These are phyloP conservation scores for Stomatorhinus walkeri DNA, from an alignment of 2,797 vertebrate genomes.

Conservation along the genomic window DNA sequence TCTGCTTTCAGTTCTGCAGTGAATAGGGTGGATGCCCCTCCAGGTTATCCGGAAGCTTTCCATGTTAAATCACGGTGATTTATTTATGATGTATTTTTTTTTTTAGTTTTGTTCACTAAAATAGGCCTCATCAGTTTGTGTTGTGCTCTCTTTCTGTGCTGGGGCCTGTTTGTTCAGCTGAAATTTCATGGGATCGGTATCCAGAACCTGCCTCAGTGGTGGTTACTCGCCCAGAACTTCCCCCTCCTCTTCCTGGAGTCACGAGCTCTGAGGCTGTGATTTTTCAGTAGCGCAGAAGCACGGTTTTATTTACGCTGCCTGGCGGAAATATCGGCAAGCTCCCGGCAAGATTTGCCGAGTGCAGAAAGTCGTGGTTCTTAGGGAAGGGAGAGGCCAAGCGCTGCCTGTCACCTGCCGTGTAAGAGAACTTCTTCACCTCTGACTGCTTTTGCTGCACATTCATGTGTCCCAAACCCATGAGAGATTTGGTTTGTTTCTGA, in stretches of 20 bases:
- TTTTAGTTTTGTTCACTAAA: slow-evolving; percentile 1
- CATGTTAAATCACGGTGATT: not conserved
- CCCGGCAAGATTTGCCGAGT: not conserved
- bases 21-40: not conserved
- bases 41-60: not conserved
- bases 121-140: not conserved
- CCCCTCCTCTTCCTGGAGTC: not conserved
- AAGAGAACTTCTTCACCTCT: not conserved
- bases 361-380: not conserved
- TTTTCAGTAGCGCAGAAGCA: not conserved
- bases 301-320: not conserved
- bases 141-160: not conserved
- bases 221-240: not conserved
- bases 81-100: not conserved
- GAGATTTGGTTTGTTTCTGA: not conserved
- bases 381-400: not conserved
- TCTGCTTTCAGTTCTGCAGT: not conserved
- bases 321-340: not conserved
- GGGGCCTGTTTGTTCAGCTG: not conserved
- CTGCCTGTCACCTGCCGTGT: not conserved
- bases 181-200: not conserved
- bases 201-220: not conserved
- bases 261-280: not conserved
- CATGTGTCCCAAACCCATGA: not conserved
- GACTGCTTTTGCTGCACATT: slow-evolving; percentile 9